Percentiles rank a stretch among this genome's conserved stretches.
phyloP scores from a whole-genome alignment of 2,113 vertebrate species.

The Plecotus auritus region DNA sequence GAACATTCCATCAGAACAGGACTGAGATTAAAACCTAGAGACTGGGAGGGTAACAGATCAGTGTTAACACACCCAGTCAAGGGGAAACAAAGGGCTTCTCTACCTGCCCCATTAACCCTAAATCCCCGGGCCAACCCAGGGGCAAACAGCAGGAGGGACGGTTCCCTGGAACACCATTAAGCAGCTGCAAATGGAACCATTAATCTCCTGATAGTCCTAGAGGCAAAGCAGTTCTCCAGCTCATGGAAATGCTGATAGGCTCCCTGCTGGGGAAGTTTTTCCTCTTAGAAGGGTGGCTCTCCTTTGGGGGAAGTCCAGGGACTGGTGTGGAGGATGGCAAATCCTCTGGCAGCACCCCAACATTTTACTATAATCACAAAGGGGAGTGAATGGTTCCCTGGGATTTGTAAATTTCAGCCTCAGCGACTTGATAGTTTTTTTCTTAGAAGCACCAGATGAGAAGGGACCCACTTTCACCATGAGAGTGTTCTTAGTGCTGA shows the following conservation, averaged over 20 bases:
- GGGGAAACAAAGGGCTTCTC: conserved; percentile 54
- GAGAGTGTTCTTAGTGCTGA: background rate
- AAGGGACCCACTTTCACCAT: background rate
- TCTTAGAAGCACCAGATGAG: background rate
- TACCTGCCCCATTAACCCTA: conserved; percentile 54
- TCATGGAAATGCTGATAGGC: conserved; percentile 24
- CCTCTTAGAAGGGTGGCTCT: background rate
- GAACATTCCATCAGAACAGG: conserved; percentile 43
- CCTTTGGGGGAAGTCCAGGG: background rate
- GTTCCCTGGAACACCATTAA: conserved; percentile 14
- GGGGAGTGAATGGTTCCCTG: background rate
- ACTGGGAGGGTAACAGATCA: conserved; percentile 20
- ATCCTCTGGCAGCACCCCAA: background rate
- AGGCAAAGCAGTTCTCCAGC: conserved; percentile 31
- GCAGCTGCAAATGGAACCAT: conserved; percentile 51
- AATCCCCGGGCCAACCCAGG: conserved; percentile 6
- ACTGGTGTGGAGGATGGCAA: background rate
- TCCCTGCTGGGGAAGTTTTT: conserved; percentile 13
- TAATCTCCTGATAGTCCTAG: conserved; percentile 43
- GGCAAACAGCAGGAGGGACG: background rate
- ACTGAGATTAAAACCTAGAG: conserved; percentile 59
- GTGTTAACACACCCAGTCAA: conserved; percentile 7
- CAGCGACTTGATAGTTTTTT: conserved; percentile 29
- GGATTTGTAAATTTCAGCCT: conserved; percentile 45
- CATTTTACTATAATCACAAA: conserved; percentile 46